Base-by-base conservation (phyloP, 2,113 vertebrate genomes). In the Phaethon lepturus region DNA sequence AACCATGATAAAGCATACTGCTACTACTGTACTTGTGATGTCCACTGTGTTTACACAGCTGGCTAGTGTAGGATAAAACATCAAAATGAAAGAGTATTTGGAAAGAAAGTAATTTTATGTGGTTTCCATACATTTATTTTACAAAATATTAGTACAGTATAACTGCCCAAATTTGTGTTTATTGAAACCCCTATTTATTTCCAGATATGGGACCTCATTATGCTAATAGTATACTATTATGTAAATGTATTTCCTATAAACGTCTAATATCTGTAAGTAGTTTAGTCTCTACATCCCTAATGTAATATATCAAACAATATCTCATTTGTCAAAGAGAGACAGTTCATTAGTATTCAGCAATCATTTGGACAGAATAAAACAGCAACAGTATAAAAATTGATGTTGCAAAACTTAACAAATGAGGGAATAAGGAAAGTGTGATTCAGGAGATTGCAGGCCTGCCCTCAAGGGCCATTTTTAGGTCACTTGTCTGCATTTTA, bases 281-380 rank as follows among this genome's bases (percentile, higher is more conserved):
- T 97, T 98, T 97, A 97, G 98, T 98, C 95, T 97, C 96, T 95
- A 92, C 52, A 66, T 97, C 94, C 97, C 97, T 96, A 97, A 98
- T 96, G 97, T 95, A 98, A 98, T 98, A 97, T 98, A 98, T 98
- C 98, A 98, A 98, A 98, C 93, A 98, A 98, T 98, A 98, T 97
- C 97, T 98, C 97, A 98, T 98, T 98, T 98, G 97, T 98, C 98
- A 98, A 97, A 96, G 88, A 80, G 92, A 98, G 93, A 97, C 96
- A 97, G 95, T 97, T 98, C 95, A 97, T 98, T 98, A 98, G 97
- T 97, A 98, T 98, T 97, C 97, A 96, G 91, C 93, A 94, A 95
- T 96, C 97, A 97, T 97, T 98, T 98, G 90, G 92, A 91, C 81
- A 91, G 96, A 96, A 96, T 97, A 97, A 98, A 98, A 94, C 68